Conservation (phyloP, 2,113 vertebrate genomes). For the Coptodon bakossiorum region DNA sequence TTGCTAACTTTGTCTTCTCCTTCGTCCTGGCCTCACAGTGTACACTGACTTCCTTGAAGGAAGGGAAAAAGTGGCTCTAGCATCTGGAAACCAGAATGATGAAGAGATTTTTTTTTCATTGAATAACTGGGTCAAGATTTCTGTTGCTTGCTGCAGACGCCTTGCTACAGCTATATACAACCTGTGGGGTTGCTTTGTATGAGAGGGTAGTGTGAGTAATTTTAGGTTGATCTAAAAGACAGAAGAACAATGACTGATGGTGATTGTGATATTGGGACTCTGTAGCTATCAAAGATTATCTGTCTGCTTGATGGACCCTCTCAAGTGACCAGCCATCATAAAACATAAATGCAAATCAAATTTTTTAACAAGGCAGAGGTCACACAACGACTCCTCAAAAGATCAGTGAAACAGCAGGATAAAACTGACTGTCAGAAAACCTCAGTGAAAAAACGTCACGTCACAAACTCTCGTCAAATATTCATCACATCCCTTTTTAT, state of each 20-base stretch:
- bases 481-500: slow-evolving; percentile 38
- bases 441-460: slow-evolving; percentile 13
- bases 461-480: slow-evolving; percentile 50
- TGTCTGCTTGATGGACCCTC: not conserved
- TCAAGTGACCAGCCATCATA: not conserved
- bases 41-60: not conserved
- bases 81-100: not conserved
- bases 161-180: not conserved
- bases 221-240: not conserved
- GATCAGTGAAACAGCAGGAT: not conserved
- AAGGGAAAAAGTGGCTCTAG: not conserved
- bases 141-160: not conserved
- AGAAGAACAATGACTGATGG: not conserved
- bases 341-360: not conserved
- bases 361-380: slow-evolving; percentile 4
- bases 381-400: not conserved
- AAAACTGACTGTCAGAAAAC: not conserved
- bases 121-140: not conserved
- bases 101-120: not conserved
- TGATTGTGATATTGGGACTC: not conserved
- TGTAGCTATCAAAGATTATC: not conserved
- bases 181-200: not conserved
- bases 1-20: not conserved
- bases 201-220: not conserved
- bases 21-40: not conserved